Evolutionary conservation across 2,888 invertebrate genomes (phyloP).

Genomic region (Chesias legatella): DNA sequence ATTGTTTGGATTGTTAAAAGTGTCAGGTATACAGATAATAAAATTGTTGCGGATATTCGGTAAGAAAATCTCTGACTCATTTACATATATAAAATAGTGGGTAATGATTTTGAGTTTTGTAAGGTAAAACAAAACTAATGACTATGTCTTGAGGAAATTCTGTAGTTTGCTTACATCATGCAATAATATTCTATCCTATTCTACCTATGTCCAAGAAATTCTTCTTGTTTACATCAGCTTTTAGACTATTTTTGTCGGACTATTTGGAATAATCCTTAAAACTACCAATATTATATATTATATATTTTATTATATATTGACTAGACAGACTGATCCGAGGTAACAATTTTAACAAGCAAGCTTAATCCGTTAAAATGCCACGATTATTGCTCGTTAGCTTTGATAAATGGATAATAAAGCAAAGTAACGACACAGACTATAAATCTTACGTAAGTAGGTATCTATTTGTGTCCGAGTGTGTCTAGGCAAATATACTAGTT

Average conservation of each 20-base stretch:
- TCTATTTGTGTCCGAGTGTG: conserved; percentile 31
- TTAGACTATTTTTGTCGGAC: conserved; percentile 15
- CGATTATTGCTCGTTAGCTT: conserved; percentile 64
- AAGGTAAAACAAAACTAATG: too few relatives aligned
- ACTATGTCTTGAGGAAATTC: too few relatives aligned
- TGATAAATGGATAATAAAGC: conserved; percentile 69
- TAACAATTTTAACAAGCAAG: conserved; percentile 56
- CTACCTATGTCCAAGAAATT: neutral
- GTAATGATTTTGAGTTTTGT: too few relatives aligned
- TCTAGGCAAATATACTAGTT: conserved; percentile 21
- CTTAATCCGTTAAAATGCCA: conserved; percentile 50
- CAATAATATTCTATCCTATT: too few relatives aligned
- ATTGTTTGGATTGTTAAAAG: too few relatives aligned
- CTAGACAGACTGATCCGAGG: conserved; percentile 35
- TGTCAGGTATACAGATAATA: too few relatives aligned
- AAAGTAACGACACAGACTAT: conserved; percentile 50
- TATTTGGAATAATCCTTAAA: conserved; percentile 38
- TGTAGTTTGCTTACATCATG: too few relatives aligned
- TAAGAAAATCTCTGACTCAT: too few relatives aligned
- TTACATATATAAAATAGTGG: too few relatives aligned
- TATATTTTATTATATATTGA: too few relatives aligned
- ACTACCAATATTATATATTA: conserved; percentile 39
- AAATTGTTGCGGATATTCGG: too few relatives aligned
- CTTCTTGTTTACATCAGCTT: too few relatives aligned
- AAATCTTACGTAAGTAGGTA: conserved; percentile 48